These are phyloP conservation scores for Boleophthalmus pectinirostris DNA, from an alignment of 2,113 vertebrate species.

Conservation along the genomic window DNA sequence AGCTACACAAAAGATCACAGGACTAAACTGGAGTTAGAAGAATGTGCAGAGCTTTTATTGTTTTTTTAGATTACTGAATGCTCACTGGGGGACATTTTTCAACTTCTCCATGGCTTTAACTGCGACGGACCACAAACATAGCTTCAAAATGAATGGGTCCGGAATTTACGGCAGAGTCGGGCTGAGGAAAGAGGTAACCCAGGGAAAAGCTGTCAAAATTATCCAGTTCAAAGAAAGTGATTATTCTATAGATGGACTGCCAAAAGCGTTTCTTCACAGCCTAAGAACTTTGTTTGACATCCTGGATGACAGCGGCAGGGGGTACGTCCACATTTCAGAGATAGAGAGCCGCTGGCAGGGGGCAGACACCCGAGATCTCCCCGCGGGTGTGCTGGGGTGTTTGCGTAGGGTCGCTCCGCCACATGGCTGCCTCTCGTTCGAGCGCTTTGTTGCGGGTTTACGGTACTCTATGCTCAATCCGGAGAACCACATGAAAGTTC, in stretches of 20 bases:
- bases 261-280: slow-evolving; percentile 89
- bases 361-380: slow-evolving; percentile 82
- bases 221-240: slow-evolving; percentile 67
- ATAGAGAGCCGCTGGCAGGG: slow-evolving; percentile 95
- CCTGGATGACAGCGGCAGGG: slow-evolving; percentile 86
- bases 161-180: slow-evolving; percentile 44
- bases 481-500: slow-evolving; percentile 61
- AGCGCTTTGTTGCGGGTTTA: slow-evolving; percentile 90
- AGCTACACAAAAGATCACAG: neutral
- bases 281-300: slow-evolving; percentile 93
- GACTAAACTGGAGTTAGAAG: too few relatives aligned
- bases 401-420: slow-evolving; percentile 84
- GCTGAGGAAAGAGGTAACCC: slow-evolving; percentile 42
- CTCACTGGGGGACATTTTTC: slow-evolving; percentile 9
- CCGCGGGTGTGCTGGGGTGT: slow-evolving; percentile 86
- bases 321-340: slow-evolving; percentile 90
- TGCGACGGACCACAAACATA: slow-evolving; percentile 57
- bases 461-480: slow-evolving; percentile 82
- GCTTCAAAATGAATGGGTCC: slow-evolving; percentile 59
- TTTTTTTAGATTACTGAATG: neutral
- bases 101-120: slow-evolving; percentile 71
- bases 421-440: slow-evolving; percentile 91
- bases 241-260: slow-evolving; percentile 81
- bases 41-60: neutral
- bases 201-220: slow-evolving; percentile 27